These are phyloP conservation scores for Dipodomys ordii DNA, from an alignment of 2,113 vertebrate genomes.

Conservation along the genomic window DNA sequence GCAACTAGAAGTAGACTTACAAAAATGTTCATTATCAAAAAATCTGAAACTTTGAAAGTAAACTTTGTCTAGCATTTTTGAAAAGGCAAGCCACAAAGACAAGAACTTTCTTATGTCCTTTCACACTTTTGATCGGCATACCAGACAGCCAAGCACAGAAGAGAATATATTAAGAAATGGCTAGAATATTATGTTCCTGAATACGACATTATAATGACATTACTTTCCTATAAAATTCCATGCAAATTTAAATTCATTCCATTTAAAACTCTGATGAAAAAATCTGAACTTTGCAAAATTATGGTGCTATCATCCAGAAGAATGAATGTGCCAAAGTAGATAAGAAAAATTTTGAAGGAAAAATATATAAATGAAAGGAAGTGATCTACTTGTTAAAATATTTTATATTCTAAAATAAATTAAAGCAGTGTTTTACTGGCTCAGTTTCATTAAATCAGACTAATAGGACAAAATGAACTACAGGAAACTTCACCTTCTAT, in stretches of 20 bases:
- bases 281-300: neutral
- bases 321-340: neutral
- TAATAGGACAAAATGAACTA: neutral
- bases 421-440: neutral
- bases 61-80: neutral
- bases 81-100: neutral
- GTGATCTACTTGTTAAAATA: neutral
- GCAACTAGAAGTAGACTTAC: neutral
- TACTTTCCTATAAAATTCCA: slow-evolving; percentile 33
- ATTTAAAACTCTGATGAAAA: slow-evolving; percentile 38
- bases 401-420: neutral
- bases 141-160: neutral
- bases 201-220: slow-evolving; percentile 30
- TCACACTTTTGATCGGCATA: neutral
- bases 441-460: neutral
- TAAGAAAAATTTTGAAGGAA: neutral
- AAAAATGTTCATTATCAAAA: neutral
- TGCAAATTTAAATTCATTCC: slow-evolving; percentile 39
- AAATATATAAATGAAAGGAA: neutral
- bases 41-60: neutral
- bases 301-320: slow-evolving; percentile 61
- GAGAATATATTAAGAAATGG: slow-evolving; percentile 8
- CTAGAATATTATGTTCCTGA: neutral
- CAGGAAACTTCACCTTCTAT: neutral
- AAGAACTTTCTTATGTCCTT: neutral